These are phyloP conservation scores for Pegoplata infirma DNA, from an alignment of 2,888 invertebrate species.

Conservation along the genomic window DNA sequence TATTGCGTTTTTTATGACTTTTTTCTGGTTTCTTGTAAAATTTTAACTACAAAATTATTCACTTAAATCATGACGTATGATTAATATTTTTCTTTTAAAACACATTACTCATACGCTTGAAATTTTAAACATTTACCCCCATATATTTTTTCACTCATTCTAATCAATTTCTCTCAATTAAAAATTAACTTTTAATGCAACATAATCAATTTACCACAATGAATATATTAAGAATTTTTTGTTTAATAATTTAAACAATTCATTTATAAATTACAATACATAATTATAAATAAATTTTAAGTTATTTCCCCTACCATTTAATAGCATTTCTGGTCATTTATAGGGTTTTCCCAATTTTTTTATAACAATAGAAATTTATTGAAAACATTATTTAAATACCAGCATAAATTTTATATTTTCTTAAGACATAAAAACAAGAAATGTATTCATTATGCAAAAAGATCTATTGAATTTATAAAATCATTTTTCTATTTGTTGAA, in stretches of 20 bases:
- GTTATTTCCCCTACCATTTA: neutral
- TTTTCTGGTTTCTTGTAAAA: no score
- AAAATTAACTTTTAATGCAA: neutral
- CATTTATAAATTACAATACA: neutral
- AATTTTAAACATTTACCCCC: neutral
- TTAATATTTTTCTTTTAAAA: neutral
- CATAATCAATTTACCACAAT: neutral
- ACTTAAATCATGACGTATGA: neutral
- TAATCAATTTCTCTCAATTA: neutral
- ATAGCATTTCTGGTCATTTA: no score
- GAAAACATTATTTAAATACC: neutral
- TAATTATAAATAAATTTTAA: neutral
- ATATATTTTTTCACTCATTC: neutral
- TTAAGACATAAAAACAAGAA: neutral
- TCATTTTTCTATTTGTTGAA: slow-evolving; percentile 24
- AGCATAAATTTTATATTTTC: neutral
- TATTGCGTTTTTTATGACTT: no score
- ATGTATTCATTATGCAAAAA: no score
- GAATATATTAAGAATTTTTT: neutral
- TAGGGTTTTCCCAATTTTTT: neutral
- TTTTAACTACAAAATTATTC: no score
- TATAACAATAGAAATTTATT: neutral
- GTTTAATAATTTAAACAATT: neutral
- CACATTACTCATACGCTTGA: neutral
- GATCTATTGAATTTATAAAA: neutral